Conservation (phyloP, 2,113 vertebrate species). For the Paradoxurus hermaphroditus region DNA sequence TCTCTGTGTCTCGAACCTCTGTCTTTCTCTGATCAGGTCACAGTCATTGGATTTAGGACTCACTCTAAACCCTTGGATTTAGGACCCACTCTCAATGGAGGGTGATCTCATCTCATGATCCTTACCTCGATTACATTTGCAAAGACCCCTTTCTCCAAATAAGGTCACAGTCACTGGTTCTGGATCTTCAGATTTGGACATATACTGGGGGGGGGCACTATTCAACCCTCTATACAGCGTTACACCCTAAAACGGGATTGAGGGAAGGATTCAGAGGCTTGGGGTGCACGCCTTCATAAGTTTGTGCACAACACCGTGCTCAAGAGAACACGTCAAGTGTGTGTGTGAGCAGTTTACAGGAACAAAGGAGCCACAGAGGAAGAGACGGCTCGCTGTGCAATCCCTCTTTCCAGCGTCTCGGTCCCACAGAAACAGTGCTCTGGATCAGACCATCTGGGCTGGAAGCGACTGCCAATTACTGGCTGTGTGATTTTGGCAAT, state of each 20-base stretch:
- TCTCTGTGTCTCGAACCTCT: neutral
- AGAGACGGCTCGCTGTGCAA: fast-evolving
- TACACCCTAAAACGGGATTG: too few species aligned
- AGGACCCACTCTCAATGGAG: neutral
- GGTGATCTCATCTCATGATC: neutral
- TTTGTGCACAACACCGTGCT: neutral
- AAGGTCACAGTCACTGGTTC: neutral
- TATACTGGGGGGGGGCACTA: neutral
- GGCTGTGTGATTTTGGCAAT: neutral
- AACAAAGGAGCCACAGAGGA: neutral
- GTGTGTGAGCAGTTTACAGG: neutral
- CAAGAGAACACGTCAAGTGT: neutral
- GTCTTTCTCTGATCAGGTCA: neutral
- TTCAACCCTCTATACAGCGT: neutral
- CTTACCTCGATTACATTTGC: neutral
- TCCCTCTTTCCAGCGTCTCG: neutral
- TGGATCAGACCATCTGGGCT: neutral
- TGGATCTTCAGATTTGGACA: neutral
- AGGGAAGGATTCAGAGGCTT: neutral
- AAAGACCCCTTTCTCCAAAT: neutral
- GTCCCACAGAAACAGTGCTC: neutral
- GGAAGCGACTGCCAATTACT: neutral
- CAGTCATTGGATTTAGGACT: neutral
- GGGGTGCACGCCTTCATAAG: neutral
- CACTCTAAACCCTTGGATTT: neutral